A percentile compares a stretch with the other conserved stretches of the same genome.
These are phyloP conservation scores for Cyclophora albipunctata DNA, from an alignment of 2,888 invertebrate species.

Conservation along the genomic window DNA sequence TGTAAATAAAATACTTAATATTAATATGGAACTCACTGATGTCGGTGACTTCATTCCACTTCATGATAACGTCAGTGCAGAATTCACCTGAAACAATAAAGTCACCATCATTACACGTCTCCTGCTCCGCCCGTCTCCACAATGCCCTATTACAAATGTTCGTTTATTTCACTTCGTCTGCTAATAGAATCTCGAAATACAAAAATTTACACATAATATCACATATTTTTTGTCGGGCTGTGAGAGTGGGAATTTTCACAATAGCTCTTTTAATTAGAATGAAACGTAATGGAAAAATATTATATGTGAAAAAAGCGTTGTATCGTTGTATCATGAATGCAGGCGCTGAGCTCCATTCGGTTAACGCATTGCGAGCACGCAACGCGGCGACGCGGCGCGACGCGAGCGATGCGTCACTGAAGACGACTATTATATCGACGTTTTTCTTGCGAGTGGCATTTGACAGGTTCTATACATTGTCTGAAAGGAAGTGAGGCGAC, in stretches of 20 bases:
- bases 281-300: constrained; percentile 41
- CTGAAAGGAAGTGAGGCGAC: too few relatives aligned
- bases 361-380: constrained; percentile 33
- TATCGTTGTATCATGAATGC: constrained; percentile 40
- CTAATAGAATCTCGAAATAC: constrained; percentile 23
- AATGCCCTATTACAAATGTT: too few relatives aligned
- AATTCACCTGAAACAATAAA: constrained; percentile 59
- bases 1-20: not conserved
- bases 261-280: constrained; percentile 49
- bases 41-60: constrained; percentile 71
- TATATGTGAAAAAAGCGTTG: constrained; percentile 38
- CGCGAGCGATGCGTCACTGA: constrained; percentile 3
- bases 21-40: constrained; percentile 50
- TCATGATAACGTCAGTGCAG: constrained; percentile 70
- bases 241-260: constrained; percentile 54
- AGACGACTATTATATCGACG: not conserved
- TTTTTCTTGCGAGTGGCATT: too few relatives aligned
- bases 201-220: constrained; percentile 47
- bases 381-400: constrained; percentile 9
- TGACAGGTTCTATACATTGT: not conserved
- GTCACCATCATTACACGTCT: not conserved
- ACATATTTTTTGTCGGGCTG: constrained; percentile 35
- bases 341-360: constrained; percentile 26
- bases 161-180: too few relatives aligned
- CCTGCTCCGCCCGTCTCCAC: not conserved